Base-by-base conservation (phyloP, 2,888 invertebrate genomes). In the Stenichneumon culpator region DNA sequence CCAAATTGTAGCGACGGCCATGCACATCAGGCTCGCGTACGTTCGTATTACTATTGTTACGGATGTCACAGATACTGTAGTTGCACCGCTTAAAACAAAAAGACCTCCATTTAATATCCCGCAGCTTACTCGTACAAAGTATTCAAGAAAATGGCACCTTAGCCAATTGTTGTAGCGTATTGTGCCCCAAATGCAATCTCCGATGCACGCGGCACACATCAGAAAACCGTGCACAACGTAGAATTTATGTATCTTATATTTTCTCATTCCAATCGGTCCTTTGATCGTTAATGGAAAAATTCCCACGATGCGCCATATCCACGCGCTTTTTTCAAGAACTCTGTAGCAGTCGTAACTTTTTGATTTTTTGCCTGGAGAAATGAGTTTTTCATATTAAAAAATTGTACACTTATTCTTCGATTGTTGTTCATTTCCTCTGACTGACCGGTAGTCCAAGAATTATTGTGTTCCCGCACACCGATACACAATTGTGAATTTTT, bases 301-400 rank as follows among this genome's bases (percentile, higher is more conserved):
- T n/a, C 82, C 86, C 1, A 70, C 36, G 1, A 80, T 14, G 0
- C 82, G 84, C 86, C 86, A 86, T 28, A 86, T 54, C 72, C 78
- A 75, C 7, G 81, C 72, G 19, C 79, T 77, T 32, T 32, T 67
- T 9, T 79, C 82, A 14, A 86, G 22, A 32, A 78, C 77, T 16
- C 72, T 65, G 50, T 77, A 84, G 25, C 72, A 84, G 28, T 82
- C 73, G 44, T 25, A n/a, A 14, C 65, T n/a, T 22, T 11, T 44
- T 22, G 44, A 16, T 19, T 63, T 52, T 65, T 9, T 22, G 28
- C 19, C 83, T 69, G 67, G 22, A 1, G 14, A 32, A 9, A 57
- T 57, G 0, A 57, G 4, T 57, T 25, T 11, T 14, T 25, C 4
- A 22, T 14, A 3, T 4, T 4, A 57, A 2, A 14, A 0, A 57